A percentile compares a stretch with the other conserved stretches of the same genome.
Conservation (phyloP, 92 coral and sea anemone species). For the Porites cylindrica region DNA sequence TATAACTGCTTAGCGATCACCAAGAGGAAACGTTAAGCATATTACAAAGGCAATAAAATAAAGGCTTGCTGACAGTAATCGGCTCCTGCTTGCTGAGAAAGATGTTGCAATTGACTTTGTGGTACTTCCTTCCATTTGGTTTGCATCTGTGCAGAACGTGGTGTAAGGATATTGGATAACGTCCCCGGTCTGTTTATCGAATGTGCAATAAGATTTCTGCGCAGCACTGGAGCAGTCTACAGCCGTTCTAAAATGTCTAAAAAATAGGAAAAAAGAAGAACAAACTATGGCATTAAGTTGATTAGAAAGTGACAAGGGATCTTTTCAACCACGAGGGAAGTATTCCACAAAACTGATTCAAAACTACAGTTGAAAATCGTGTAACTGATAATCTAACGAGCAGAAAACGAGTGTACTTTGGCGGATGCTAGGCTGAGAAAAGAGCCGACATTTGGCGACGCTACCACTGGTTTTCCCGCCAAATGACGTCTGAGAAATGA, state of each 20-base stretch:
- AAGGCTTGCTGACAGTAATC: not conserved
- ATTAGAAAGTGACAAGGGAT: not conserved
- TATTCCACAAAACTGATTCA: not conserved
- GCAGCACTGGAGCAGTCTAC: constrained; percentile 33
- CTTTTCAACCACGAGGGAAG: not conserved
- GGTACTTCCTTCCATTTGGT: not conserved
- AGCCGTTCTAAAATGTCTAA: constrained; percentile 19
- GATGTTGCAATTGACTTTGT: not conserved
- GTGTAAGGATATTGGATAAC: constrained; percentile 1
- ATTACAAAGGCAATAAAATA: not conserved
- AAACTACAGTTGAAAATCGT: not conserved
- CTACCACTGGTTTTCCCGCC: too few species aligned
- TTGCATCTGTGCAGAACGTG: not conserved
- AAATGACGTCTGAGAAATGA: too few species aligned
- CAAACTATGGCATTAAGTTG: not conserved
- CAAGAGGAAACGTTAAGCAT: not conserved
- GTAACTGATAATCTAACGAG: not conserved
- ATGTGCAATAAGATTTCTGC: constrained; percentile 17
- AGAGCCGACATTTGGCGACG: too few species aligned
- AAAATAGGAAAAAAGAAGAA: not conserved
- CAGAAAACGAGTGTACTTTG: too few species aligned
- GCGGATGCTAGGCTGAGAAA: too few species aligned
- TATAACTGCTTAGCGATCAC: not conserved
- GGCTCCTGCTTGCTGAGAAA: not conserved
- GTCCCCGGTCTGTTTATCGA: not conserved